A percentile compares a stretch with the other conserved stretches of the same genome.
These are phyloP conservation scores for Charanyca ferruginea DNA, from an alignment of 2,888 invertebrate species.

Conservation along the genomic window DNA sequence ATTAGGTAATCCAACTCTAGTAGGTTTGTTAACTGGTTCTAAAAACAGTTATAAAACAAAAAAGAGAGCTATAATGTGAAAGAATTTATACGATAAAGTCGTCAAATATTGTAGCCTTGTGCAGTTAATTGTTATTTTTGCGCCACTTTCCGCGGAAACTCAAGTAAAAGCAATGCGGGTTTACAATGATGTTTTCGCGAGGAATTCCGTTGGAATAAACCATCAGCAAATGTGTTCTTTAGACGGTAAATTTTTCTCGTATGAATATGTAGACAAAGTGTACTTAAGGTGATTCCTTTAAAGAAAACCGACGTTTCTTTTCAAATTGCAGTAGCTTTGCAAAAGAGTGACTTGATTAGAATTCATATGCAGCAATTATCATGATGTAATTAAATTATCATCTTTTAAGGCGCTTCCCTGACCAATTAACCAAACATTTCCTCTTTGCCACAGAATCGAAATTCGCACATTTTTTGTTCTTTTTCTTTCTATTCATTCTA, in stretches of 20 bases:
- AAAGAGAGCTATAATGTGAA: neutral
- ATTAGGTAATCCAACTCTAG: neutral
- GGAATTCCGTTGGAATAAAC: conserved; percentile 50
- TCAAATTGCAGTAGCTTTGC: no score
- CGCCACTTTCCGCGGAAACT: conserved; percentile 30
- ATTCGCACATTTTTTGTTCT: no score
- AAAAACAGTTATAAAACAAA: neutral
- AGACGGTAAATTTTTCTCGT: conserved; percentile 3
- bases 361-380: no score
- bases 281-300: conserved; percentile 8
- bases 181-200: conserved; percentile 59
- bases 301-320: no score
- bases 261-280: conserved; percentile 11
- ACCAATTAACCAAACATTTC: no score
- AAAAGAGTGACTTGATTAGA: no score
- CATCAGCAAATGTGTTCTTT: conserved; percentile 12
- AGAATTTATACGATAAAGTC: conserved; percentile 11
- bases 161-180: conserved; percentile 30
- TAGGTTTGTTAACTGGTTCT: neutral
- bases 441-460: no score
- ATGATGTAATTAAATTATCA: no score
- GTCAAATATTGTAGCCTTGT: neutral
- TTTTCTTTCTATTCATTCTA: no score
- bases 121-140: conserved; percentile 38
- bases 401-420: no score